Conservation (phyloP, 2,113 vertebrate genomes). For the Pseudonaja textilis region DNA sequence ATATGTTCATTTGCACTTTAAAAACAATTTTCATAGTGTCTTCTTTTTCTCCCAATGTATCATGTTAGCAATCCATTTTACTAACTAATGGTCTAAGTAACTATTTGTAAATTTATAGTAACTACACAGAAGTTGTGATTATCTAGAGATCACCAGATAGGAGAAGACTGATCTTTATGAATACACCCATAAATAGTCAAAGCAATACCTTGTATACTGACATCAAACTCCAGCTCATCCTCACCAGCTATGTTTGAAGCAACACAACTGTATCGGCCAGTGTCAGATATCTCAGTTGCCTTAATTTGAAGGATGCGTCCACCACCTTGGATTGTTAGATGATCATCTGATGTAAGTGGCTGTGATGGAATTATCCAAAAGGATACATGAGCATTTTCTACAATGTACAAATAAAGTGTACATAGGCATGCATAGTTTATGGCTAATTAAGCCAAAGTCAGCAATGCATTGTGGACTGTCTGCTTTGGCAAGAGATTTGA, state of each 20-base stretch:
- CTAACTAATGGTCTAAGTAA: neutral
- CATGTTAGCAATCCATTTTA: neutral
- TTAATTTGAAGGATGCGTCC: conserved; percentile 85
- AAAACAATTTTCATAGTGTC: neutral
- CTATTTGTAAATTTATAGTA: neutral
- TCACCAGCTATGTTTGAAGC: conserved; percentile 93
- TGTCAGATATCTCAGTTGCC: conserved; percentile 88
- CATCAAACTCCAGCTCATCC: conserved; percentile 98
- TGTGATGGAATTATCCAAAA: conserved; percentile 59
- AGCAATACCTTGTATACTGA: conserved; percentile 94
- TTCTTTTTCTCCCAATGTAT: neutral
- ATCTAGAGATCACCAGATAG: neutral
- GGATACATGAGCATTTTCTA: conserved; percentile 8
- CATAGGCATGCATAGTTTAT: neutral
- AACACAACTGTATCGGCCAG: conserved; percentile 90
- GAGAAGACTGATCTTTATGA: neutral
- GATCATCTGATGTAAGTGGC: conserved; percentile 78
- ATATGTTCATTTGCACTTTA: neutral
- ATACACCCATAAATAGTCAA: neutral
- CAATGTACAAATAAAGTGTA: neutral
- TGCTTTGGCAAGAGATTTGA: neutral
- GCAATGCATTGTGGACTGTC: neutral
- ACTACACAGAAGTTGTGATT: neutral
- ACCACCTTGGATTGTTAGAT: conserved; percentile 74
- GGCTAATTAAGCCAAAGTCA: neutral